Evolutionary conservation across 2,113 vertebrate genomes (phyloP).

Genomic region (Dicaeum eximium): DNA sequence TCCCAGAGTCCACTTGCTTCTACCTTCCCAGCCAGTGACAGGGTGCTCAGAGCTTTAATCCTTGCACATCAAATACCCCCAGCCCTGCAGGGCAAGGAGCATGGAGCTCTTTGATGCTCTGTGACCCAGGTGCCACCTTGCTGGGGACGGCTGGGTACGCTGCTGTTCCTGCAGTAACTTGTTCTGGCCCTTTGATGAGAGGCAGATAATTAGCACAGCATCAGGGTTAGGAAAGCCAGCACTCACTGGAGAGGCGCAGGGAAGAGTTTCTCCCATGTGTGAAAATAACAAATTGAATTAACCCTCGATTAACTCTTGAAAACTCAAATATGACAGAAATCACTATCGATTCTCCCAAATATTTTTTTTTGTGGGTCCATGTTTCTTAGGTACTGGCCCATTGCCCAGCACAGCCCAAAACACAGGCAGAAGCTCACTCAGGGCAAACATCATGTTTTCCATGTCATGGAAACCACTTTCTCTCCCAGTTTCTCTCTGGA

Average conservation of each 20-base stretch:
- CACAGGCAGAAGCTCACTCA: neutral
- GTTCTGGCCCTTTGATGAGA: neutral
- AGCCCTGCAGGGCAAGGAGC: neutral
- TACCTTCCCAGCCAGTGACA: neutral
- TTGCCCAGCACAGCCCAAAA: neutral
- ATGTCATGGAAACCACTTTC: neutral
- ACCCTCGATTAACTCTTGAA: neutral
- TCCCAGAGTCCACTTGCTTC: neutral
- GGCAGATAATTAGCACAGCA: neutral
- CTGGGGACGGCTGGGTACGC: neutral
- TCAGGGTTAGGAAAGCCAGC: neutral
- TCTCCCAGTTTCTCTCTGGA: neutral
- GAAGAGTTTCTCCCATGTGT: neutral
- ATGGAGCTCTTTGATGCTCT: neutral
- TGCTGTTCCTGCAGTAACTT: neutral
- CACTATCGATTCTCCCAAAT: neutral
- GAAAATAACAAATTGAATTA: neutral
- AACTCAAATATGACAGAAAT: neutral
- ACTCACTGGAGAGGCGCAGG: neutral
- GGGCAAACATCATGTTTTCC: neutral
- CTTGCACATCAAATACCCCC: neutral
- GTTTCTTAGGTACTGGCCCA: accelerated
- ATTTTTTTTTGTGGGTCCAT: neutral
- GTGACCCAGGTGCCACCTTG: neutral
- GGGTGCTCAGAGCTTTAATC: neutral